Conservation (phyloP, 2,113 vertebrate genomes). For the Embiotoca jacksoni region DNA sequence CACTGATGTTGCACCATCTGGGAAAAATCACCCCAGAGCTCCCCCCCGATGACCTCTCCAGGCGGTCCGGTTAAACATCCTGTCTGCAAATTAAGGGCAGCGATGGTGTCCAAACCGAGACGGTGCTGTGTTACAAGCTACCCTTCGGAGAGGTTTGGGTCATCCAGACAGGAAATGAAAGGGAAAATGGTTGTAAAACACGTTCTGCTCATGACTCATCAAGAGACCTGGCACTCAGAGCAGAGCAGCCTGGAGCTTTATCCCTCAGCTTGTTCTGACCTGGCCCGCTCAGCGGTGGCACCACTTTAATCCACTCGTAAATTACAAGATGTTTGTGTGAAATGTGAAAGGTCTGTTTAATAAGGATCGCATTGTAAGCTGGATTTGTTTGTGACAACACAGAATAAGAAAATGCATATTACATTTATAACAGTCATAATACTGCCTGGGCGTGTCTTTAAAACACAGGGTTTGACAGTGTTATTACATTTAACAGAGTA, state of each 20-base stretch:
- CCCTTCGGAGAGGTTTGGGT: slow-evolving; percentile 64
- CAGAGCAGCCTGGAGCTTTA: slow-evolving; percentile 21
- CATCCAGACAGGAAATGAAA: slow-evolving; percentile 77
- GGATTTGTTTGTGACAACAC: slow-evolving; percentile 8
- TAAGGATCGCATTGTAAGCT: slow-evolving; percentile 1
- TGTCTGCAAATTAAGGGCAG: slow-evolving; percentile 68
- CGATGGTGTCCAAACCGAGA: slow-evolving; percentile 54
- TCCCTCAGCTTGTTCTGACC: slow-evolving; percentile 32
- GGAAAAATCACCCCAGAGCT: slow-evolving; percentile 39
- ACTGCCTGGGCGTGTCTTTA: slow-evolving; percentile 6
- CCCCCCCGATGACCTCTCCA: slow-evolving; percentile 49
- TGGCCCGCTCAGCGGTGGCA: neutral
- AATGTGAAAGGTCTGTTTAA: slow-evolving; percentile 22
- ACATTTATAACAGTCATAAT: slow-evolving; percentile 25
- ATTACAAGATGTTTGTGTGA: slow-evolving; percentile 14
- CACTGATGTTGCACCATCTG: slow-evolving; percentile 58
- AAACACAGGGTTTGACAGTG: neutral
- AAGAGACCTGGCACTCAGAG: slow-evolving; percentile 51
- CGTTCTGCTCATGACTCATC: slow-evolving; percentile 69
- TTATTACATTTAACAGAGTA: slow-evolving; percentile 10
- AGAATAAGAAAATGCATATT: slow-evolving; percentile 4
- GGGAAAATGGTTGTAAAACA: slow-evolving; percentile 71
- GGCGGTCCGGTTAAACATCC: slow-evolving; percentile 67
- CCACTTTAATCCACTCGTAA: slow-evolving; percentile 10
- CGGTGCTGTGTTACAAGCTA: slow-evolving; percentile 56